Evolutionary conservation across 2,797 vertebrate species (phyloP), one percentile per base, ranked within the genome.

Genomic region (Oreonectes daqikongensis): DNA sequence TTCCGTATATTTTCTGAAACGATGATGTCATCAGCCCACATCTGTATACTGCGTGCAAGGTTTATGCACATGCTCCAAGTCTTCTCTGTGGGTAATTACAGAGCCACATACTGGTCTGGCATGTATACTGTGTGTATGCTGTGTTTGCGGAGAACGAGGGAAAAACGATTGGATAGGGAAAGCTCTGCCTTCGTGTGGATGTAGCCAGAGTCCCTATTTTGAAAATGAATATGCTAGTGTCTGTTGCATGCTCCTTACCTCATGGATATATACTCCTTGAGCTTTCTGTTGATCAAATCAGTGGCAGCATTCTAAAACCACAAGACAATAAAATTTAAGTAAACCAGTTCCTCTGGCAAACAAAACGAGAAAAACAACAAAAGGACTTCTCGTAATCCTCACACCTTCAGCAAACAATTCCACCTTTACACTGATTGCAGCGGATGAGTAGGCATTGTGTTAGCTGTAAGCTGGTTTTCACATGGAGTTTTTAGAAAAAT

Each of bases 201-300:
- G n/a, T n/a, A n/a, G n/a, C n/a, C n/a, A n/a, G n/a, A n/a, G 50
- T 20, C 10, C 26, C 38, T 17, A 15, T 11, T 32, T 55, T 35
- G 12, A 20, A 17, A 11, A 26, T 35, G 17, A 53, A 74, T 60
- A 18, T 38, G 24, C 18, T 28, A 7, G 28, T 24, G 11, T 26
- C 6, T 26, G 53, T 22, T 15, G 7, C 1, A 59, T 26, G 15
- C 35, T 61, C 68, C 91, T 80, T 90, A 99, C 98, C 95, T 98
- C 95, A 97, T 96, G 89, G 97, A 93, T 52, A 91, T 95, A 90
- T 99, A 99, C 84, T 98, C 96, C 91, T 95, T 97, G 86, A 99
- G 97, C 87, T 95, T 97, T 81, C 93, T 91, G 88, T 95, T 98
- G 89, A 99, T 98, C 76, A 99, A 87, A 84, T 99, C 96, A 76